Conservation (phyloP, 2,797 vertebrate species). For the Onychomys torridus region DNA sequence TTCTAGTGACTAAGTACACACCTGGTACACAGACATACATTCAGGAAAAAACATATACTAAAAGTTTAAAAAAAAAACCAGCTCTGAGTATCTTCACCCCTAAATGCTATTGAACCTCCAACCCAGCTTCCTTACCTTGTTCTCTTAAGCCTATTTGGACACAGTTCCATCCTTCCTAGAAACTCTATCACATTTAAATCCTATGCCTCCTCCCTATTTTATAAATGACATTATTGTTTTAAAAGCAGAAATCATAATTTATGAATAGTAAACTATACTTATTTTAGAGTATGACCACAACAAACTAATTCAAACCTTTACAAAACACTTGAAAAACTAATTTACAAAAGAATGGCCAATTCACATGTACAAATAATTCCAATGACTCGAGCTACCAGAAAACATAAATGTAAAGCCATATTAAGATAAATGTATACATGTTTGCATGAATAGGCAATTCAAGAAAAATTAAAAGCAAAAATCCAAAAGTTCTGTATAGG, state of each 20-base stretch:
- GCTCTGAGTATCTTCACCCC: fast-evolving
- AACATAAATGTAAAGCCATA: not conserved
- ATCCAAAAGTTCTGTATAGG: not conserved
- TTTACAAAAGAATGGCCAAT: not conserved
- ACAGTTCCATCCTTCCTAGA: not conserved
- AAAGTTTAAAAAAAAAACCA: not conserved
- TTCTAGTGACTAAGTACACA: too few species aligned
- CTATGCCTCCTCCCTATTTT: not conserved
- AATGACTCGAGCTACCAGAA: not conserved
- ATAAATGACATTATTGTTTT: not conserved
- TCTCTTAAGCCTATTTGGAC: not conserved
- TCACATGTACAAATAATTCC: not conserved
- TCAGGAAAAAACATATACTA: not conserved
- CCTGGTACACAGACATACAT: not conserved
- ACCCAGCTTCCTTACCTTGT: too few species aligned
- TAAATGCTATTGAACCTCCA: not conserved
- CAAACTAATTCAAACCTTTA: not conserved
- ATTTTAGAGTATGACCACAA: not conserved
- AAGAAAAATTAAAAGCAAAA: not conserved
- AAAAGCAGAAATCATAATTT: not conserved
- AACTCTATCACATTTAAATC: not conserved
- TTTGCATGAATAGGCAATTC: not conserved
- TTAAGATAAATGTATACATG: not conserved
- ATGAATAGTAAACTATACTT: fast-evolving
- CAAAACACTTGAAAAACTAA: not conserved